A percentile compares a stretch with the other conserved stretches of the same genome.
Evolutionary conservation across 2,113 vertebrate species (phyloP).

Genomic region (Eclectus roratus): DNA sequence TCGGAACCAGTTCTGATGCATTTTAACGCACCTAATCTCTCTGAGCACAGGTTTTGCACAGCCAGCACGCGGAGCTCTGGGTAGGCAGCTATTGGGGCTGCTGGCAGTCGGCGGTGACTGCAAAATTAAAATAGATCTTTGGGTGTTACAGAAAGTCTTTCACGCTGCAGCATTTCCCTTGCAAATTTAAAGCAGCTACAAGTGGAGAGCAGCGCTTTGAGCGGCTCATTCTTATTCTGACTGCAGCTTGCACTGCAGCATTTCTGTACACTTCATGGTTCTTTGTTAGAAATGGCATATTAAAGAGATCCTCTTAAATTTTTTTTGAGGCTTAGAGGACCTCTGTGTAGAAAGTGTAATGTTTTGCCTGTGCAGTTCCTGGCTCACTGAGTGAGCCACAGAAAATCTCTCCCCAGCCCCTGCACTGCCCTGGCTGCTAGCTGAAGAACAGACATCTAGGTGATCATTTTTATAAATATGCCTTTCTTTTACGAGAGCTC

Average conservation of each 20-base stretch:
- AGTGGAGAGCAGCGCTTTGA: constrained; percentile 19
- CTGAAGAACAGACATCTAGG: background rate
- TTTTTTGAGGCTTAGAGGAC: background rate
- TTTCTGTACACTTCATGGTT: constrained; percentile 31
- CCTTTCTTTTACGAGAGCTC: background rate
- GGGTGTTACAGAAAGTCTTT: constrained; percentile 59
- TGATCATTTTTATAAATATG: background rate
- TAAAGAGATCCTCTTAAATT: constrained; percentile 24
- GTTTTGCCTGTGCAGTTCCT: background rate
- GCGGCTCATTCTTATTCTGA: constrained; percentile 52
- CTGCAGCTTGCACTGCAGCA: constrained; percentile 46
- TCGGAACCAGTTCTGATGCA: constrained; percentile 61
- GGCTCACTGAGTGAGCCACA: background rate
- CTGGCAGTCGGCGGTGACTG: constrained; percentile 50
- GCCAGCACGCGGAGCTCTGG: background rate
- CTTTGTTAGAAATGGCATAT: constrained; percentile 42
- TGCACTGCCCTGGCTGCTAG: background rate
- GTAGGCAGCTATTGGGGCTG: constrained; percentile 28
- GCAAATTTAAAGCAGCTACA: constrained; percentile 57
- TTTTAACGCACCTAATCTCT: constrained; percentile 72
- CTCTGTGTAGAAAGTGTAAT: background rate
- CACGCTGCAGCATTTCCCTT: constrained; percentile 20
- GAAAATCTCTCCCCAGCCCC: background rate
- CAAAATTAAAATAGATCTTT: constrained; percentile 66
- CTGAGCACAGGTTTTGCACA: constrained; percentile 41